Evolutionary conservation across 1,140 invertebrate genomes (phyloP), one percentile per base, ranked within the genome.

Genomic region (Manduca sexta): DNA sequence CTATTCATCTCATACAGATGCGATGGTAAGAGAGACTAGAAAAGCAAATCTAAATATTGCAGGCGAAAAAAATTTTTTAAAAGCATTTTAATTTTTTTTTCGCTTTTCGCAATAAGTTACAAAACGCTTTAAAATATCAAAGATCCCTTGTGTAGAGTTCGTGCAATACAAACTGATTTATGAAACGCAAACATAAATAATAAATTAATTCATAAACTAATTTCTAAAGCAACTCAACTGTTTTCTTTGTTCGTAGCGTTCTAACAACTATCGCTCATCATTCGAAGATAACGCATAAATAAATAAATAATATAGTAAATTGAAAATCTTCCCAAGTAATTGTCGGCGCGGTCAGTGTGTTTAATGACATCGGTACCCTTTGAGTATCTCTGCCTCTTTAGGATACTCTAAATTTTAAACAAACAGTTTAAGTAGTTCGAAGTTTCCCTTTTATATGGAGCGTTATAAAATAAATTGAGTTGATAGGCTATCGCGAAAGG

Each of bases 221-320:
- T 26, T 26, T 26, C 21, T 26, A 26, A 5, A 5, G 21, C 50
- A 21, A 40, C 63, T 81, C 74, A 33, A 66, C 43, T 45, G 14
- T 17, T 54, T 56, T 41, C 39, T 26, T 4, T 77, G 56, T 68
- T 55, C 59, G n/a, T 14, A 34, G 10, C 33, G 40, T 52, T 56
- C 52, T 49, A 50, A 40, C 51, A 58, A 50, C 51, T 53, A 68
- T 68, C 64, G 61, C 64, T 77, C 69, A 84, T 84, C 66, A 74
- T 78, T 72, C 56, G 41, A 62, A 64, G 68, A 80, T 81, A 74
- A 80, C 64, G 74, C 69, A 78, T 80, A 80, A 78, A 78, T 80
- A 84, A 84, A 84, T 78, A 84, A 69, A 79, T 79, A 80, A 79
- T 81, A 82, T 76, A 81, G 69, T 71, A 80, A 84, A 84, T 84